Percentiles rank a stretch among this genome's conserved stretches.
Conservation (phyloP, 2,113 vertebrate species). For the Crypturellus undulatus region DNA sequence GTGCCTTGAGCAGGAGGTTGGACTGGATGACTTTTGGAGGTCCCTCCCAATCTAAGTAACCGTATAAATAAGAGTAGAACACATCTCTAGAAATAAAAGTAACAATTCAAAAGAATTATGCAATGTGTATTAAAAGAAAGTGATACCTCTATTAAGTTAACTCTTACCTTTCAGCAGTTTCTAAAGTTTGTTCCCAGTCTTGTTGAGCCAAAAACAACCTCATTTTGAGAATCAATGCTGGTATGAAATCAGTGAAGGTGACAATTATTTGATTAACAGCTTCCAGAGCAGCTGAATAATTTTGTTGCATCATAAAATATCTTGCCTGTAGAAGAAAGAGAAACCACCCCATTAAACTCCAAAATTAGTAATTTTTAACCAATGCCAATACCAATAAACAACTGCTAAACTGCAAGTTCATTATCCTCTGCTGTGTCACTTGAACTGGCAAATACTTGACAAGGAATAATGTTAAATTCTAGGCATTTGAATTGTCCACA, state of each 20-base stretch:
- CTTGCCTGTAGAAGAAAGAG: constrained; percentile 59
- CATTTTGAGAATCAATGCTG: constrained; percentile 79
- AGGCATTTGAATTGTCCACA: neutral
- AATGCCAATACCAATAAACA: neutral
- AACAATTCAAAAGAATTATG: neutral
- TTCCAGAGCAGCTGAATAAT: constrained; percentile 75
- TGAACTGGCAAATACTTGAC: neutral
- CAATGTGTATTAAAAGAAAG: neutral
- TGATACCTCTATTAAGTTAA: neutral
- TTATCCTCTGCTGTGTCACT: neutral
- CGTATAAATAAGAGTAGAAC: neutral
- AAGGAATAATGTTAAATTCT: too few species aligned
- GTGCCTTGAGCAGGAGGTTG: neutral
- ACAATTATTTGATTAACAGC: constrained; percentile 73
- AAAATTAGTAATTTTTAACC: neutral
- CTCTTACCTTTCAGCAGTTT: constrained; percentile 72
- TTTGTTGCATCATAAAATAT: constrained; percentile 78
- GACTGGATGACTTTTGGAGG: neutral
- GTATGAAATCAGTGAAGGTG: constrained; percentile 67
- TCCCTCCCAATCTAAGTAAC: neutral
- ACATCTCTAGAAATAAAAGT: neutral
- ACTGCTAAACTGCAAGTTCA: neutral
- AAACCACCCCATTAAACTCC: neutral
- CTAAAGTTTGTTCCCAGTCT: constrained; percentile 81
- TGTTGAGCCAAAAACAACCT: constrained; percentile 75